Evolutionary conservation across 1,140 invertebrate genomes (phyloP), one percentile per base, ranked within the genome.

Genomic region (Melipona quadrifasciata): DNA sequence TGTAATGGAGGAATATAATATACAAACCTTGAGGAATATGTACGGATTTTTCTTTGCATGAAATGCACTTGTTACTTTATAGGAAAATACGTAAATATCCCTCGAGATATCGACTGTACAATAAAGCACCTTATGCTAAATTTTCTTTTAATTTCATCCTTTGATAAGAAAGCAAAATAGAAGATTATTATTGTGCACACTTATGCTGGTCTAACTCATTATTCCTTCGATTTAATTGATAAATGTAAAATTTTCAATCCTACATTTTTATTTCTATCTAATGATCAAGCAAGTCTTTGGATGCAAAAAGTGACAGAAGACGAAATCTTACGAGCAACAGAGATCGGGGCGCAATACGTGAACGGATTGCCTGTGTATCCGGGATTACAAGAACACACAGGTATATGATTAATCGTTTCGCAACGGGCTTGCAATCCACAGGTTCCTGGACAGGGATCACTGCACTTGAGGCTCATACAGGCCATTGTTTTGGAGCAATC

Each of bases 351-450:
- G 87, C 90, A 87, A 85, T 80, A 79, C 53, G 90, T 92, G 88
- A 96, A 96, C 34, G 96, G 95, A 93, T 97, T 96, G 58, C 97
- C 96, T 34, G 95, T 95, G 88, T 95, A 96, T 24, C 96, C 96
- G 39, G 89, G 70, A 39, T 95, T 90, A 91, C 97, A 97, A 83
- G 94, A 94, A 91, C 96, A 97, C 47, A 94, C 95, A 12, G 96
- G 96, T 64, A 95, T 93, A 89, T 97, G 97, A 91, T 96, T 96
- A 47, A 96, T 93, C 5, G 96, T 95, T 70, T 94, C 94, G 92
- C 97, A 97, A 88, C 96, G 95, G 8, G 97, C 96, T 91, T 97
- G 96, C 61, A 94, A 67, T 55, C 96, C 97, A 90, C 97, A 97
- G 21, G 95, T 96, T 84, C 96, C 96, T 39, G 93, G 91, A 90